Conservation (phyloP, 2,888 invertebrate genomes). For the Andricus quercusramuli region DNA sequence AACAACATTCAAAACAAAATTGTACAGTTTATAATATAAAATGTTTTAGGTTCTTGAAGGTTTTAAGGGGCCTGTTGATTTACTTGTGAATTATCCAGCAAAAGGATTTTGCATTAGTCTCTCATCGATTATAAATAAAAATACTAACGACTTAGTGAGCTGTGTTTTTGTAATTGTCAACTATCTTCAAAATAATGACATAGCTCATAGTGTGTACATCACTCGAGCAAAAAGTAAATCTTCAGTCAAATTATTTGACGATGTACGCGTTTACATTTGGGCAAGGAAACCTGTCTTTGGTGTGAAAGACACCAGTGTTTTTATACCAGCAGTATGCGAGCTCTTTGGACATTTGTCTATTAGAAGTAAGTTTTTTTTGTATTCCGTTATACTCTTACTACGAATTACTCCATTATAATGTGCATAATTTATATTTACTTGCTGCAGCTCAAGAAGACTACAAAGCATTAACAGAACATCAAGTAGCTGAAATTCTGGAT, state of each 20-base stretch:
- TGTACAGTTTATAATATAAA: neutral
- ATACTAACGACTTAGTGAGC: conserved; percentile 69
- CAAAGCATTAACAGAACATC: conserved; percentile 61
- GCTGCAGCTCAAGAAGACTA: conserved; percentile 66
- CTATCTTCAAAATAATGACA: conserved; percentile 82
- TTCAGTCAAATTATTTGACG: conserved; percentile 68
- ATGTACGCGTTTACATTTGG: conserved; percentile 84
- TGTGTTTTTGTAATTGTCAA: conserved; percentile 80
- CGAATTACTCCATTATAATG: neutral
- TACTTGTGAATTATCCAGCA: conserved; percentile 82
- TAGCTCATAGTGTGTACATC: conserved; percentile 89
- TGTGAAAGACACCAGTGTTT: conserved; percentile 81
- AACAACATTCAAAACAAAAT: neutral
- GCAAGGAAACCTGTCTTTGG: conserved; percentile 82
- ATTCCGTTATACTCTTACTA: neutral
- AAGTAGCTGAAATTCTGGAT: conserved; percentile 57
- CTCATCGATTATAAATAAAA: conserved; percentile 71
- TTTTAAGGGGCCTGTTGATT: conserved; percentile 80
- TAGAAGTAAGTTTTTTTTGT: conserved; percentile 80
- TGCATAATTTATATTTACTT: conserved; percentile 14
- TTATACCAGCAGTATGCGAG: conserved; percentile 88
- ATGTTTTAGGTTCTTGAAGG: conserved; percentile 81
- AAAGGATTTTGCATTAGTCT: conserved; percentile 86
- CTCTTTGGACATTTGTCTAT: conserved; percentile 88
- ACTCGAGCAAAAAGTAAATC: conserved; percentile 80